Percentiles rank a stretch among this genome's conserved stretches.
Evolutionary conservation across 2,113 vertebrate species (phyloP).

Genomic region (Fregata magnificens): DNA sequence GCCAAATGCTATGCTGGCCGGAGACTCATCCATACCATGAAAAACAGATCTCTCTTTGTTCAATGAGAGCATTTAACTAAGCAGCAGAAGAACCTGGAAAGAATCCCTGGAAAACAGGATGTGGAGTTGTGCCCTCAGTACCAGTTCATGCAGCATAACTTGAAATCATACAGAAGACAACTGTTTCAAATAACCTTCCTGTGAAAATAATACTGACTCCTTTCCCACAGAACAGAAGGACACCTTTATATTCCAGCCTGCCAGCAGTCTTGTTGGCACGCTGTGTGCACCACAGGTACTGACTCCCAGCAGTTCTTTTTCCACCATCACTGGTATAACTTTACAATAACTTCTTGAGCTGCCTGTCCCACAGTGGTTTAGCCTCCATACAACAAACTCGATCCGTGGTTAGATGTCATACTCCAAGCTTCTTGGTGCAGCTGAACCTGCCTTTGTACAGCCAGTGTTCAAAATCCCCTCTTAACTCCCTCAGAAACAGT

Average conservation of each 20-base stretch:
- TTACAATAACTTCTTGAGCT: not conserved
- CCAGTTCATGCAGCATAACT: not conserved
- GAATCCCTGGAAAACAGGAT: not conserved
- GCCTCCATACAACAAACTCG: not conserved
- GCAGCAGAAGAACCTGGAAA: not conserved
- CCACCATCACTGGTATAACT: rapidly evolving
- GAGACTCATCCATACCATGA: not conserved
- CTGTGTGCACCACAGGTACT: not conserved
- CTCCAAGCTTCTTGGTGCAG: not conserved
- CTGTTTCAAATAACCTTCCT: not conserved
- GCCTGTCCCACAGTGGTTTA: not conserved
- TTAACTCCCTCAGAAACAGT: not conserved
- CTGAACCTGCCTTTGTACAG: not conserved
- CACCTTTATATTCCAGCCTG: not conserved
- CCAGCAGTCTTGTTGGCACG: not conserved
- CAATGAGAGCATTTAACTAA: not conserved
- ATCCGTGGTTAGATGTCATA: not conserved
- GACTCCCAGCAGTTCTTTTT: not conserved
- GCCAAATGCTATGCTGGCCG: not conserved
- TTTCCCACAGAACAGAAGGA: not conserved
- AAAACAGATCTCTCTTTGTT: not conserved
- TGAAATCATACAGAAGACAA: not conserved
- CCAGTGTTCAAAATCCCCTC: not conserved
- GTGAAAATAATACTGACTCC: not conserved
- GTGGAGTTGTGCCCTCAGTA: not conserved